These are phyloP conservation scores for Ctenicera cuprea DNA, from an alignment of 2,888 invertebrate species.

Conservation along the genomic window DNA sequence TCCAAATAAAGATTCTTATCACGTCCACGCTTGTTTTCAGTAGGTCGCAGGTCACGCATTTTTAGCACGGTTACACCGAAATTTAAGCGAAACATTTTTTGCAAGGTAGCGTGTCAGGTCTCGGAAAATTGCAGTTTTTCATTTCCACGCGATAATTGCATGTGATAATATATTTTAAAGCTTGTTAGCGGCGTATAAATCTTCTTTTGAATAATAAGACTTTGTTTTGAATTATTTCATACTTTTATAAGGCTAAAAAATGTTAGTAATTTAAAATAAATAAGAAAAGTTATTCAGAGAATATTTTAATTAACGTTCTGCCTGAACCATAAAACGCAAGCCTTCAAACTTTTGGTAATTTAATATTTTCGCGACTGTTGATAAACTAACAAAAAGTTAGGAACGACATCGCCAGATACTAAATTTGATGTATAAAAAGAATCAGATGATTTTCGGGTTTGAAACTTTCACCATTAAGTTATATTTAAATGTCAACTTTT, in stretches of 20 bases:
- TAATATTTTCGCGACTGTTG: slow-evolving; percentile 16
- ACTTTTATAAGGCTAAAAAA: background rate
- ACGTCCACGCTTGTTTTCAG: too few species aligned
- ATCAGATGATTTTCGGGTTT: background rate
- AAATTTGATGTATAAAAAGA: background rate
- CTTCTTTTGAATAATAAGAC: too few species aligned
- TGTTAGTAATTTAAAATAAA: too few species aligned
- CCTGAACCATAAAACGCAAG: background rate
- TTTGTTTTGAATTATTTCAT: too few species aligned
- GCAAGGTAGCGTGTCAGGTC: slow-evolving; percentile 10
- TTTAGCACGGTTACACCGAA: background rate
- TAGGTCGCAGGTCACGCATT: background rate
- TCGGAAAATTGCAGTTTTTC: slow-evolving; percentile 15
- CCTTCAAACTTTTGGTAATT: slow-evolving; percentile 19
- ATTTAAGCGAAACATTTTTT: background rate
- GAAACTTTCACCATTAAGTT: slow-evolving; percentile 8
- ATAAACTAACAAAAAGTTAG: slow-evolving; percentile 5
- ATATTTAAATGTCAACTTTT: slow-evolving; percentile 13
- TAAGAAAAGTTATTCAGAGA: too few species aligned
- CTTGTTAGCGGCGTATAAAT: background rate
- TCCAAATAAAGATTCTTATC: too few species aligned
- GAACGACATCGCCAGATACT: slow-evolving; percentile 25
- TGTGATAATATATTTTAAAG: slow-evolving; percentile 3
- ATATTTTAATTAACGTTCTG: too few species aligned
- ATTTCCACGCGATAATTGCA: background rate